Base-by-base conservation (phyloP, 2,797 vertebrate species). In the Crypturellus tataupa region DNA sequence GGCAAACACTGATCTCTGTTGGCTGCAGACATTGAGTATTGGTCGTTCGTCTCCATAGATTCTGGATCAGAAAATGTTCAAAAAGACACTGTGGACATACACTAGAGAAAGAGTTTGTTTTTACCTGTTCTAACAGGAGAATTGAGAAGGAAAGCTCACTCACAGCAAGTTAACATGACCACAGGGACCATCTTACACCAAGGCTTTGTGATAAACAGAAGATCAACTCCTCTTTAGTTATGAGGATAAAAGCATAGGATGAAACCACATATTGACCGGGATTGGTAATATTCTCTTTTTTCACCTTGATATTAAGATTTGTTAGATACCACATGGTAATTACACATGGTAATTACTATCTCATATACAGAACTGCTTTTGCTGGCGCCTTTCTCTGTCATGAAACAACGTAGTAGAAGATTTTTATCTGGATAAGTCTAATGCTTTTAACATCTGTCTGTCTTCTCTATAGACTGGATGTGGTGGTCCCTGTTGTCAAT, bases 281-380 rank as follows among this genome's bases (percentile, higher is more conserved):
- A 63, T 23, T 78, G 83, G 90, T 81, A 65, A 4, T 49, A 96
- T 58, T 46, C 73, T 82, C 91, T 86, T 65, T 77, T 90, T 90
- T 78, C 37, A 46, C 73, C 80, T 93, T n/a, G 58, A 59, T 83
- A 44, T 58, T 47, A 71, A 71, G 55, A 27, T 46, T 63, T 19
- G 19, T 39, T 67, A 37, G 44, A 15, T 40, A 46, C 10, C 31
- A 53, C 0, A 3, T 71, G 53, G 11, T 16, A 49, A 49, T 49
- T 3, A 5, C 60, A 53, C 0, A 3, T 71, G 58, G 11, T 16
- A 49, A 49, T 49, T 3, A 5, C 63, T 56, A 47, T 51, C 25
- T 55, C 59, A 73, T 39, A 69, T 12, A 33, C n/a, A 51, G 59
- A 94, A 81, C 33, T 86, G 49, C 63, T 89, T 53, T 17, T 88